Conservation (phyloP, 1,140 invertebrate genomes). For the Calliopsis andreniformis region DNA sequence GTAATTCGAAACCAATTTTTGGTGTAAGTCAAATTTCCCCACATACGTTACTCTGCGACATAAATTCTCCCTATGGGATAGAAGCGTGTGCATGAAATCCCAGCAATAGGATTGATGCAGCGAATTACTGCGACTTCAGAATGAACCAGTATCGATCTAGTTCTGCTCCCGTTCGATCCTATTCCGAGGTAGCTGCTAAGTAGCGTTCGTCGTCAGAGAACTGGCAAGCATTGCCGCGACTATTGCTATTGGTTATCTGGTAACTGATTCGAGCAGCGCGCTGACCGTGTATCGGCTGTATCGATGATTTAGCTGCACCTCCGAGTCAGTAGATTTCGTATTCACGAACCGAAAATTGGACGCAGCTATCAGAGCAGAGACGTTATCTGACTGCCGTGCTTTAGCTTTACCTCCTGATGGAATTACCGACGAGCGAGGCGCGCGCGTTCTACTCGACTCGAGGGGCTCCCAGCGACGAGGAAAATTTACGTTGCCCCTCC, state of each 20-base stretch:
- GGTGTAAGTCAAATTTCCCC: neutral
- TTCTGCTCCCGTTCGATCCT: too few species aligned
- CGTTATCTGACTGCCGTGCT: neutral
- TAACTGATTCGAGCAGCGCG: conserved; percentile 22
- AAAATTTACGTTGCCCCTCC: neutral
- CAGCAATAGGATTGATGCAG: conserved; percentile 1
- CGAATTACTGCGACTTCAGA: conserved; percentile 1
- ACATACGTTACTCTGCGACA: too few species aligned
- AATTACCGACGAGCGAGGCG: neutral
- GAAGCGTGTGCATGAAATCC: neutral
- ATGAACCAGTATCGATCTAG: neutral
- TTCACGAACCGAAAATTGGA: conserved; percentile 6
- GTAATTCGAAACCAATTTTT: conserved; percentile 13
- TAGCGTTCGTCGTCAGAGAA: neutral
- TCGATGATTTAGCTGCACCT: conserved; percentile 38
- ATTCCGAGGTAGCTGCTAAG: neutral
- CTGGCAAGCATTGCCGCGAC: neutral
- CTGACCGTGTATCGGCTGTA: neutral
- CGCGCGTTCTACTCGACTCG: neutral
- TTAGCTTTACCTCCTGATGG: neutral
- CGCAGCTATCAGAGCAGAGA: neutral
- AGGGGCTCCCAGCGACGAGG: neutral
- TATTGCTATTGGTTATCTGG: conserved; percentile 3
- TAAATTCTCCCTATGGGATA: neutral
- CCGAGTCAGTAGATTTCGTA: conserved; percentile 6